phyloP scores from a whole-genome alignment of 2,888 invertebrate species.

The Agapostemon virescens region DNA sequence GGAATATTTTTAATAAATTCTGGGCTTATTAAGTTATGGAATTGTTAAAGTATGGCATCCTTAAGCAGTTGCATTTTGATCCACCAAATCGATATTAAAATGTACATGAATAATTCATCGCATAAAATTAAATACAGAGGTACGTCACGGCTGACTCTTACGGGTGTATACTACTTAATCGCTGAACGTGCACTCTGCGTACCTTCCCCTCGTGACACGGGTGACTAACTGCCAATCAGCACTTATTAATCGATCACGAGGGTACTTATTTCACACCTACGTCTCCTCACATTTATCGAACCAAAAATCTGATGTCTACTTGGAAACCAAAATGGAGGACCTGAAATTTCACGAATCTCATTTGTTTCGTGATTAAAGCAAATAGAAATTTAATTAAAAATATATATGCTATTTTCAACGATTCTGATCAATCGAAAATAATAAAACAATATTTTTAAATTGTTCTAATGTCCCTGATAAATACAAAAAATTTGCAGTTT shows the following conservation, averaged over 20 bases:
- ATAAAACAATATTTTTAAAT: no score
- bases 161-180: conserved; percentile 32
- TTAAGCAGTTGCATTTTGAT: neutral
- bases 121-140: neutral
- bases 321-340: no score
- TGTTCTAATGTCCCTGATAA: no score
- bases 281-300: neutral
- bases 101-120: neutral
- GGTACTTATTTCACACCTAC: neutral
- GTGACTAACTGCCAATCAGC: conserved; percentile 29
- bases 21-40: neutral
- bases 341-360: no score
- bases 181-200: conserved; percentile 2
- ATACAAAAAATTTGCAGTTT: no score
- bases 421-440: no score
- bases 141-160: conserved; percentile 17
- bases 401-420: no score
- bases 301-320: neutral
- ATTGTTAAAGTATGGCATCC: neutral
- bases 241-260: conserved; percentile 30
- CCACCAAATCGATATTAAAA: neutral
- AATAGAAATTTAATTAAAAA: no score
- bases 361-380: no score
- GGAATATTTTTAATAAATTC: neutral
- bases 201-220: conserved; percentile 18